Conservation (phyloP, 2,888 invertebrate species). For the Abscondita cerata region DNA sequence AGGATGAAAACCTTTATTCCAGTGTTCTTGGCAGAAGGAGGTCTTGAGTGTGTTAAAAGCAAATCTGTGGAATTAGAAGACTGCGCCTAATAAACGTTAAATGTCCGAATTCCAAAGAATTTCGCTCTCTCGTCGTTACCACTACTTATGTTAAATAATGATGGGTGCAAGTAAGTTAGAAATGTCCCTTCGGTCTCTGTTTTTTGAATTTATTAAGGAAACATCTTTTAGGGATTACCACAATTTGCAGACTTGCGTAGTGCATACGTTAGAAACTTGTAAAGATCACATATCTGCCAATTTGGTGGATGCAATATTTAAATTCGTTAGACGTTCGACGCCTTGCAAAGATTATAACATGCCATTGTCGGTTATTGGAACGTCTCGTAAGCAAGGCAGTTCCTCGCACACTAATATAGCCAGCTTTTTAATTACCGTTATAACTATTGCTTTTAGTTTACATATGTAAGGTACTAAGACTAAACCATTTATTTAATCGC, state of each 20-base stretch:
- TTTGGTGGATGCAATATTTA: slow-evolving; percentile 78
- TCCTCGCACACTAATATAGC: not conserved
- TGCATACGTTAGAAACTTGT: slow-evolving; percentile 70
- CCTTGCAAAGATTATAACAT: slow-evolving; percentile 60
- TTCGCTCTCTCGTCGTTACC: slow-evolving; percentile 62
- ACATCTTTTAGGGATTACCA: slow-evolving; percentile 59
- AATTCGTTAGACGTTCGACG: slow-evolving; percentile 71
- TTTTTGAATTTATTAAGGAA: not conserved
- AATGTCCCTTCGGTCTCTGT: not conserved
- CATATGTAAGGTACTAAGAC: too few relatives aligned
- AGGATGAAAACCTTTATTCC: too few relatives aligned
- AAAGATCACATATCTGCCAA: slow-evolving; percentile 79
- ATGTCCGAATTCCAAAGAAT: slow-evolving; percentile 59
- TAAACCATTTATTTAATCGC: too few relatives aligned
- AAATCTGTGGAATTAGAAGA: slow-evolving; percentile 66
- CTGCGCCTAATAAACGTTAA: slow-evolving; percentile 71
- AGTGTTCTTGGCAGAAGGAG: slow-evolving; percentile 85
- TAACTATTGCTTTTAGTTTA: slow-evolving; percentile 3
- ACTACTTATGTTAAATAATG: slow-evolving; percentile 66
- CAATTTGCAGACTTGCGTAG: slow-evolving; percentile 65
- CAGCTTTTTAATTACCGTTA: slow-evolving; percentile 5
- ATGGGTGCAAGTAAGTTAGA: slow-evolving; percentile 62
- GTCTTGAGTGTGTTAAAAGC: slow-evolving; percentile 73
- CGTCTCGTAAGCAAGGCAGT: not conserved
- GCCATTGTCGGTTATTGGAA: not conserved